phyloP scores from a whole-genome alignment of 2,113 vertebrate genomes.

The Cyanoramphus novaezelandiae region DNA sequence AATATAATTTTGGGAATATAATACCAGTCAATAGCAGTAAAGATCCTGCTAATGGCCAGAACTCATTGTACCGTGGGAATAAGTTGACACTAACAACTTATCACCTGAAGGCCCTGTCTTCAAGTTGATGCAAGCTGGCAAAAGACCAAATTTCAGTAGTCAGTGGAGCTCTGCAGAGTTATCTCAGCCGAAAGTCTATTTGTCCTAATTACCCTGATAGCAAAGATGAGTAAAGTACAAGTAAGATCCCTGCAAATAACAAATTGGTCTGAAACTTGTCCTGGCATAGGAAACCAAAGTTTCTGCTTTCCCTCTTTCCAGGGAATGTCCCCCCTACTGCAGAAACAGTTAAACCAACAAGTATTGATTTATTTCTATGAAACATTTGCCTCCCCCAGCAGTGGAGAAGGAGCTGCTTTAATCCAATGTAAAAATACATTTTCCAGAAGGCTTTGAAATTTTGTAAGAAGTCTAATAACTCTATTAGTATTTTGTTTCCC shows the following conservation, averaged over 20 bases:
- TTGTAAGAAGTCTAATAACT: not conserved
- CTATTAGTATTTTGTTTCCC: not conserved
- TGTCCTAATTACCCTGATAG: not conserved
- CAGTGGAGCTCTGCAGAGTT: not conserved
- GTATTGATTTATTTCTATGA: not conserved
- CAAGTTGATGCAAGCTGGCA: not conserved
- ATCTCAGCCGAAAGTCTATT: not conserved
- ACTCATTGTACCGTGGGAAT: not conserved
- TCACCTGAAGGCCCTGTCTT: not conserved
- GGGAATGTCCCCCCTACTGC: not conserved
- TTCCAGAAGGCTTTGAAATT: not conserved
- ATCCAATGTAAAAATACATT: not conserved
- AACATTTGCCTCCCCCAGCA: fast-evolving
- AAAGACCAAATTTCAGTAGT: not conserved
- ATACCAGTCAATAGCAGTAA: constrained; percentile 24
- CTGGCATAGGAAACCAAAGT: not conserved
- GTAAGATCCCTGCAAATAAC: not conserved
- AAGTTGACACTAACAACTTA: not conserved
- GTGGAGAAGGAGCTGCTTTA: not conserved
- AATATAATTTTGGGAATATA: constrained; percentile 38
- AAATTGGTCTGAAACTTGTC: not conserved
- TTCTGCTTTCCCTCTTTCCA: not conserved
- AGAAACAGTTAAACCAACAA: not conserved
- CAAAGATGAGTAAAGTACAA: not conserved
- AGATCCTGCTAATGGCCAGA: constrained; percentile 18